Conservation (phyloP, 2,888 invertebrate species). For the Phaonia tiefii region DNA sequence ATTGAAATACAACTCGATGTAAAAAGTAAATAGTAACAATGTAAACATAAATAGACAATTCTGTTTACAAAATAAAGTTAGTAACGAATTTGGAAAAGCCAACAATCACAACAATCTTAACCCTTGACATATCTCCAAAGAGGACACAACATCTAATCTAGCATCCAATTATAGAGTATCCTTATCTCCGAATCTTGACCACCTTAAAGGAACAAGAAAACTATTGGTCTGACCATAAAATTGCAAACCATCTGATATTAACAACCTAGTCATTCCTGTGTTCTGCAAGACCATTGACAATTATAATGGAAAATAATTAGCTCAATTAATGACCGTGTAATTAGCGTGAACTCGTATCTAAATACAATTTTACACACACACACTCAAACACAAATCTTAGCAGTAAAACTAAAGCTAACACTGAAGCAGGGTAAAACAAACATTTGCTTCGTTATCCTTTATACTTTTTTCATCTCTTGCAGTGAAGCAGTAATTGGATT, state of each 20-base stretch:
- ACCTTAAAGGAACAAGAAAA: neutral
- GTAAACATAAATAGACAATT: constrained; percentile 21
- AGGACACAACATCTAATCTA: constrained; percentile 43
- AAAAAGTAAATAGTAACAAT: neutral
- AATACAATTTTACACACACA: constrained; percentile 57
- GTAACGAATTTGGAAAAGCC: too few relatives aligned
- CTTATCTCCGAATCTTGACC: constrained; percentile 5
- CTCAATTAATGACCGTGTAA: constrained; percentile 72
- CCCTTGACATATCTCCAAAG: neutral
- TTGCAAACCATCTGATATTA: neutral
- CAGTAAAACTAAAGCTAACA: too few relatives aligned
- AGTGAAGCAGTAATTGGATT: too few relatives aligned
- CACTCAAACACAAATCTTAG: too few relatives aligned
- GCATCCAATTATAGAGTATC: constrained; percentile 27
- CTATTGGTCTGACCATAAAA: neutral
- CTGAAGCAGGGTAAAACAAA: constrained; percentile 33
- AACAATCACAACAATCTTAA: too few relatives aligned
- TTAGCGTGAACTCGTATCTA: constrained; percentile 70
- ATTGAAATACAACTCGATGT: constrained; percentile 1
- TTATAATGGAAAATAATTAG: constrained; percentile 70
- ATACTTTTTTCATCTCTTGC: neutral
- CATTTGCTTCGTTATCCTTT: neutral
- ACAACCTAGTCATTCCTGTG: neutral
- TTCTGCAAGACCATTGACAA: neutral
- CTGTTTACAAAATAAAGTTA: neutral